phyloP scores from a whole-genome alignment of 2,113 vertebrate genomes.

The Sebastes schlegelii region DNA sequence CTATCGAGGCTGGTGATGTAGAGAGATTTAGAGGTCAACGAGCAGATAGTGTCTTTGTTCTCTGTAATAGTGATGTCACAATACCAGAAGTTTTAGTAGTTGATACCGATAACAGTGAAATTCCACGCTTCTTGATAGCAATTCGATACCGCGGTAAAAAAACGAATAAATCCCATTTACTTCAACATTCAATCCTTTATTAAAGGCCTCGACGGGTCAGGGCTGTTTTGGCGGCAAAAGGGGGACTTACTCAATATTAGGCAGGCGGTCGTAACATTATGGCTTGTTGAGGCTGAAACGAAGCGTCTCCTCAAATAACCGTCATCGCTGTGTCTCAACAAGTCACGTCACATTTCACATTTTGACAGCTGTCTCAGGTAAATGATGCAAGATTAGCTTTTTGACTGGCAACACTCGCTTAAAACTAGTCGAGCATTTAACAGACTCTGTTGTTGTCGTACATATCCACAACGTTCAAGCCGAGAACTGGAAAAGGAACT shows the following conservation, averaged over 20 bases:
- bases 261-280: no score
- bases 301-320: not conserved
- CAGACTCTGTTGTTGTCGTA: not conserved
- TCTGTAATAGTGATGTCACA: not conserved
- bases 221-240: no score
- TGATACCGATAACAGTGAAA: no score
- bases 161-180: no score
- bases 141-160: no score
- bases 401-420: conserved; percentile 33
- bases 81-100: no score
- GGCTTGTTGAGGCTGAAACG: not conserved
- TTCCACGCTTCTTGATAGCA: no score
- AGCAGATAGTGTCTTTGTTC: not conserved
- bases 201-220: no score
- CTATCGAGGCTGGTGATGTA: conserved; percentile 90
- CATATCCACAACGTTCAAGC: not conserved
- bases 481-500: conserved; percentile 5
- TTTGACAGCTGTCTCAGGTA: conserved; percentile 52
- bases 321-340: not conserved
- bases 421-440: conserved; percentile 25
- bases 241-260: no score
- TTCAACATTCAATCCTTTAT: no score
- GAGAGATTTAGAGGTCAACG: conserved; percentile 1
- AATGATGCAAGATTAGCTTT: conserved; percentile 46
- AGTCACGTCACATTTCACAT: not conserved